Percentiles rank a stretch among this genome's conserved stretches.
These are phyloP conservation scores for Oreochromis spilurus DNA, from an alignment of 2,113 vertebrate genomes.

Conservation along the genomic window DNA sequence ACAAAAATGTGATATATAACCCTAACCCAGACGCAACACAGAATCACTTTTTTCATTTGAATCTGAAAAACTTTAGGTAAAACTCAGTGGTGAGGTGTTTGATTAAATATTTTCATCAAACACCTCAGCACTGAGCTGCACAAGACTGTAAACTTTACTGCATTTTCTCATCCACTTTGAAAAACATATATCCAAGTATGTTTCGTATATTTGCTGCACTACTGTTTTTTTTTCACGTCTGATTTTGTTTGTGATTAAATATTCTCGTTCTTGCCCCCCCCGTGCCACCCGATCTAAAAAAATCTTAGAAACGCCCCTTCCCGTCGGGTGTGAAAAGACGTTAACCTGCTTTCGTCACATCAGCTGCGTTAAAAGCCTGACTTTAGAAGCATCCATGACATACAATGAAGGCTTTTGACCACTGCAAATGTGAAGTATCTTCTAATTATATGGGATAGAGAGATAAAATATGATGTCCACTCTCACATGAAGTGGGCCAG, in stretches of 20 bases:
- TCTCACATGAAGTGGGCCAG: neutral
- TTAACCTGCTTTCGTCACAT: neutral
- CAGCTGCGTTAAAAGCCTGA: neutral
- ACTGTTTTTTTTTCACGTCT: neutral
- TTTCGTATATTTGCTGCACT: neutral
- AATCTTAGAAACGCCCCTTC: neutral
- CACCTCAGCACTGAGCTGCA: neutral
- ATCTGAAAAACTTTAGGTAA: neutral
- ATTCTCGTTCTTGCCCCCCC: neutral
- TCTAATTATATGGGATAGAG: neutral
- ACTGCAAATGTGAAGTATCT: neutral
- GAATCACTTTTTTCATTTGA: neutral
- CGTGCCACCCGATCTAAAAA: neutral
- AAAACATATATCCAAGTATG: neutral
- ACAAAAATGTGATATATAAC: neutral
- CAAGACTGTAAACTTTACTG: neutral
- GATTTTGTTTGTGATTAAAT: neutral
- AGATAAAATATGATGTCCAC: neutral
- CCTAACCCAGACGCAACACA: neutral
- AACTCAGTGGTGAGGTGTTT: neutral
- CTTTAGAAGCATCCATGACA: neutral
- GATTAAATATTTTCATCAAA: neutral
- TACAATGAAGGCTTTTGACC: neutral
- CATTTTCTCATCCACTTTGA: neutral
- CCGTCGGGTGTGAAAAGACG: neutral